Conservation (phyloP, 2,888 invertebrate species). For the Ptilodon capucinus region DNA sequence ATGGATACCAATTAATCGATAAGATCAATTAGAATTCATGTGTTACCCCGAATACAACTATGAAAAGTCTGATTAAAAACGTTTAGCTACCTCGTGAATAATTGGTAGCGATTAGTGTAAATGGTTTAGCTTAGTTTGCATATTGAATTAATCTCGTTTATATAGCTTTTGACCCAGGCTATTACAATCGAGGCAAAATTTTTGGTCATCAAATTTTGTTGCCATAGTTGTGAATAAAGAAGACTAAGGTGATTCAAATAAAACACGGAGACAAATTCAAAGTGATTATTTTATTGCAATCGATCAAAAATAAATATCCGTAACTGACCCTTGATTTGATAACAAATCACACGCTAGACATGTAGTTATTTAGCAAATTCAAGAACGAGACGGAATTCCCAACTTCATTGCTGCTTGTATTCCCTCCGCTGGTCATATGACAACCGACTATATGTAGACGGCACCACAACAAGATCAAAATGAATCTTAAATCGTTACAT, state of each 20-base stretch:
- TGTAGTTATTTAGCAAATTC: slow-evolving; percentile 25
- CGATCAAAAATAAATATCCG: background rate
- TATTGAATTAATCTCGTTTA: background rate
- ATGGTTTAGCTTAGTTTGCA: background rate
- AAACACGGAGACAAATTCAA: background rate
- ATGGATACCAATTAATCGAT: slow-evolving; percentile 1
- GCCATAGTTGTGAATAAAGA: no score
- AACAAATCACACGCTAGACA: slow-evolving; percentile 7
- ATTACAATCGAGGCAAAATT: background rate
- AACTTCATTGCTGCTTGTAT: slow-evolving; percentile 20
- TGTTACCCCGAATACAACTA: background rate
- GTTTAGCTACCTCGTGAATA: background rate
- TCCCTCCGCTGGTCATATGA: slow-evolving; percentile 37
- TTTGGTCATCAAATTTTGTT: background rate
- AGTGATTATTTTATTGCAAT: background rate
- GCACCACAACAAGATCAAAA: slow-evolving; percentile 12
- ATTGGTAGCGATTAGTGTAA: background rate
- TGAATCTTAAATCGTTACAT: slow-evolving; percentile 23
- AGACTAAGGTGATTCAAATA: no score
- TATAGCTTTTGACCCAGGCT: background rate
- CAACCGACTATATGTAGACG: slow-evolving; percentile 31
- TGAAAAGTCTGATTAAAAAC: background rate
- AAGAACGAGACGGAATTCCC: slow-evolving; percentile 39
- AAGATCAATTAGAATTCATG: background rate
- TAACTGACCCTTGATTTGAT: background rate